Evolutionary conservation across 2,113 vertebrate species (phyloP), one percentile per base, ranked within the genome.

Genomic region (Epinephelus lanceolatus): DNA sequence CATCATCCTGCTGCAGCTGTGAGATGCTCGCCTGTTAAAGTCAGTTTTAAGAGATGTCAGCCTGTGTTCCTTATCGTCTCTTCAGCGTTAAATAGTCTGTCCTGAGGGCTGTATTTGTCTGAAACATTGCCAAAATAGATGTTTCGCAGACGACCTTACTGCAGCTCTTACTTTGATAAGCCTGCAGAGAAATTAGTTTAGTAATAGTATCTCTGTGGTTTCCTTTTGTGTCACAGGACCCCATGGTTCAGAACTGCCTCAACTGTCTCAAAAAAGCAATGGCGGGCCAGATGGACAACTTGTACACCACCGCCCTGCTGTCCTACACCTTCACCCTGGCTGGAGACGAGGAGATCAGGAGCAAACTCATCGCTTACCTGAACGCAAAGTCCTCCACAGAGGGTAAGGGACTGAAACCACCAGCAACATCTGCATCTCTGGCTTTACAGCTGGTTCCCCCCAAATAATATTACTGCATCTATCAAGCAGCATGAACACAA

Each of bases 271-370:
- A 86, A 78, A 30, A 1, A 0, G 88, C 93, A 0, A 52, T 45
- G 13, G 23, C 81, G 0, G 13, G 33, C n/a, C 62, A 71, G 62
- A 23, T 93, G 60, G 80, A 91, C 80, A 94, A 95, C 73, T 74
- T 94, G 17, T 97, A 97, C 78, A 95, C 94, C 37, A 93, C 93
- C 4, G 96, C 97, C 0, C 94, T 98, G 75, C 66, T 97, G 80
- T 95, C 96, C 60, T 98, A 98, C 88, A 96, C 96, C 81, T 98
- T 97, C 1, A 91, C 95, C n/a, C 94, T 98, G 83, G 96, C 97
- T 42, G 91, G 93, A 67, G 94, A 96, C 61, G 4, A 91, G 83
- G 87, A 84, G 51, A 96, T 86, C 81, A 95, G 95, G 59, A 85
- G 7, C 78, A 89, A 84, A 18, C 92, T 95, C 65, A 17, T 96